phyloP scores from a whole-genome alignment of 2,113 vertebrate genomes.

The Malaclemys terrapin region DNA sequence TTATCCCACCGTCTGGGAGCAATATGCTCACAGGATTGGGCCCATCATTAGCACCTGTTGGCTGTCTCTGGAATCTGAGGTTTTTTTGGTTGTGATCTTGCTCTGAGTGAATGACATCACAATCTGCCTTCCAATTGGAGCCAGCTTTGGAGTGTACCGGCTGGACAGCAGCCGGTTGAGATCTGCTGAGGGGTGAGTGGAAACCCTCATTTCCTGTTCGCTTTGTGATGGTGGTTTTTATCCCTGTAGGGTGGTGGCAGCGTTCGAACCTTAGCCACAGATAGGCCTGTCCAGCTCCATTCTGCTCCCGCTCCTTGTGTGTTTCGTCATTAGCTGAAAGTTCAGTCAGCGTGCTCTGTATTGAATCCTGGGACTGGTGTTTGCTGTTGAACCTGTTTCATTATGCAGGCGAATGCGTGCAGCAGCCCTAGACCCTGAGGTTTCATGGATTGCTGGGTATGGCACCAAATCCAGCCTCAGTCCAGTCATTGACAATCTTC shows the following conservation, averaged over 20 bases:
- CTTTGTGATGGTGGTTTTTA: not conserved
- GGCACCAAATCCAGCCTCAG: not conserved
- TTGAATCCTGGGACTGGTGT: rapidly evolving
- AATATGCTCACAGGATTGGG: not conserved
- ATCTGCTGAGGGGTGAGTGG: not conserved
- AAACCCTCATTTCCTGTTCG: not conserved
- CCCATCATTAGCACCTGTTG: not conserved
- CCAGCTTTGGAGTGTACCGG: not conserved
- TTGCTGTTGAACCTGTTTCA: not conserved
- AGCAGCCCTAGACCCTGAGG: not conserved
- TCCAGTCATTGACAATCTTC: not conserved
- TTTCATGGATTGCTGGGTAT: not conserved
- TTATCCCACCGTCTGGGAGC: not conserved
- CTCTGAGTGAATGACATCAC: not conserved
- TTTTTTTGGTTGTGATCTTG: not conserved
- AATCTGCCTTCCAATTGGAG: not conserved
- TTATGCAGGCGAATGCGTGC: too few species aligned
- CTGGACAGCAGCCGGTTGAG: not conserved
- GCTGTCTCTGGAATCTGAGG: not conserved
- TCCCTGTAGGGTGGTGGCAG: not conserved
- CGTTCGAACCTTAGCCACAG: not conserved
- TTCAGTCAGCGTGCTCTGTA: not conserved
- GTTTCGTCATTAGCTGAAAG: not conserved
- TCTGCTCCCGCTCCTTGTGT: not conserved
- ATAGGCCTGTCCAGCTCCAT: not conserved